Base-by-base conservation (phyloP, 2,888 invertebrate genomes). In the Apodemia duryi region DNA sequence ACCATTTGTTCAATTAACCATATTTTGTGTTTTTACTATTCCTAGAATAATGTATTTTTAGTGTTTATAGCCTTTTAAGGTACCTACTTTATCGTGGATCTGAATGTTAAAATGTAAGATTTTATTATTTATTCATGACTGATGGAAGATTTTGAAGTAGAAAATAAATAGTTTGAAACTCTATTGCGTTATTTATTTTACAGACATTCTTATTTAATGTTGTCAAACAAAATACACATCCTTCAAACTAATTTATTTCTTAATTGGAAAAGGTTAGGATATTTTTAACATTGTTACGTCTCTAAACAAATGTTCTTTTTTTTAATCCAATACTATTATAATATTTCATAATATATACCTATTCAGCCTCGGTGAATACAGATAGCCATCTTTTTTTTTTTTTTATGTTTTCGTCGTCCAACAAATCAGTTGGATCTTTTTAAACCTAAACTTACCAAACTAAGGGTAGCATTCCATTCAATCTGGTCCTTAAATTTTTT, bases 121-220 rank as follows among this genome's bases (percentile, higher is more conserved):
- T 77, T 75, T 74, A 69, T 76, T 77, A 80, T 78, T 80, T 80
- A 80, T 79, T 78, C 74, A 71, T 71, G 69, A 74, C 71, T 71
- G 73, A 70, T 67, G 68, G 72, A 73, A 72, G 67, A 69, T 72
- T 72, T 73, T 72, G 63, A 68, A 70, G 71, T 72, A 71, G 70
- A 71, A 68, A 67, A 67, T 68, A 65, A 63, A 65, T 64, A 32
- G 60, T 61, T 68, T 65, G 62, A 64, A 60, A 64, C 61, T 51
- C n/a, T 28, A 13, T 5, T 28, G 67, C 21, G 68, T 71, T 64
- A 32, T 69, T 73, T 69, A 70, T 71, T 71, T 71, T 68, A 63
- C 69, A 65, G 63, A 29, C 13, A 60, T 35, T 63, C 62, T 43
- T 9, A 64, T 67, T 46, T 46, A 46, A 13, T 46, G 13, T 46